Evolutionary conservation across 2,113 vertebrate genomes (phyloP).

Genomic region (Pao palembangensis): DNA sequence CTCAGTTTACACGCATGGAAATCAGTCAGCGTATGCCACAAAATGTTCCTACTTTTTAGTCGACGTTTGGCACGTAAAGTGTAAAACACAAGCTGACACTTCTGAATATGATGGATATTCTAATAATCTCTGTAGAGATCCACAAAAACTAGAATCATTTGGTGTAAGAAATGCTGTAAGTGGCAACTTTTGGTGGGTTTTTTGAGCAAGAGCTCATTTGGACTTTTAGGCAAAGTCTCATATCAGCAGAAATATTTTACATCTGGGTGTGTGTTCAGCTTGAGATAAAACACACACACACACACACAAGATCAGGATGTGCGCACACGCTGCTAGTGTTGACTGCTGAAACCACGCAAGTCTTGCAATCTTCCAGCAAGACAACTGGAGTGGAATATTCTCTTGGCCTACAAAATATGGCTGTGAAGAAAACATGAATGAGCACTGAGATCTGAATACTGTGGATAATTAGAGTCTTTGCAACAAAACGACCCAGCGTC

Average conservation of each 20-base stretch:
- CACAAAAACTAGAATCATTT: too few species aligned
- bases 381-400: conserved; percentile 69
- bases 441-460: conserved; percentile 47
- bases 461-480: conserved; percentile 41
- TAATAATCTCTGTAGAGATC: too few species aligned
- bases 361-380: conserved; percentile 71
- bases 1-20: neutral
- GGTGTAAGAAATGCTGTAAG: neutral
- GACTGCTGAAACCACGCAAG: conserved; percentile 41
- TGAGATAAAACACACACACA: conserved; percentile 29
- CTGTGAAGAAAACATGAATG: conserved; percentile 70
- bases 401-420: conserved; percentile 71
- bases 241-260: neutral
- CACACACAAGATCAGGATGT: neutral
- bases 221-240: neutral
- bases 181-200: neutral
- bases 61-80: too few species aligned
- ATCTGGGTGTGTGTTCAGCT: conserved; percentile 19
- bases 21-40: neutral
- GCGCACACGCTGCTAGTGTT: conserved; percentile 9
- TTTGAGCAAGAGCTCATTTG: neutral
- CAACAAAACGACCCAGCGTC: conserved; percentile 11
- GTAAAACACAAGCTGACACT: too few species aligned
- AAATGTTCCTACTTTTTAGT: too few species aligned
- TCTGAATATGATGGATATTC: too few species aligned